Base-by-base conservation (phyloP, 2,888 invertebrate species). In the Aspidiotus destructor region DNA sequence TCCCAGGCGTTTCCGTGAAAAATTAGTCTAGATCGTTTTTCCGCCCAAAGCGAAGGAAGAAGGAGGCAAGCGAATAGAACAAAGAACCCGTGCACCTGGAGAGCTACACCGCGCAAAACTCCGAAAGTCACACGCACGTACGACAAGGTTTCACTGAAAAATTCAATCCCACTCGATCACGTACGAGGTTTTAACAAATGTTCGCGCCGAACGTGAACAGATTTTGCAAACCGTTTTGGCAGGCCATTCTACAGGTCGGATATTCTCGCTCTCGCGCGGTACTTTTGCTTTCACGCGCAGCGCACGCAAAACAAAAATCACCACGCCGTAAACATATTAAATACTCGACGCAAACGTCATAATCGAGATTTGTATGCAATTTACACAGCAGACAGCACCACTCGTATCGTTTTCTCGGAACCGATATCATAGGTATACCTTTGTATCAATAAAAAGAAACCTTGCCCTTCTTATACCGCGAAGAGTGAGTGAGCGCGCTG, bases 161-260 rank as follows among this genome's bases (percentile, higher is more conserved):
- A 55, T 65, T 65, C 65, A 55, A 65, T 42, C 55, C 55, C 28
- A n/a, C 16, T 65, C 41, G 9, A 13, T 11, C 65, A 65, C 65
- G 65, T 65, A 65, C 57, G 57, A 65, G 55, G 65, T 65, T 65
- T 62, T 65, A 58, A 65, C 65, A 65, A 65, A 65, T 57, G 41
- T 65, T 44, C 65, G 65, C 65, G 55, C 42, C n/a, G 44, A 55
- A 65, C 65, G 65, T 65, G 65, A 55, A 15, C 42, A 9, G 57
- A 58, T 13, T 65, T 41, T 57, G 17, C 41, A 42, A 13, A 42
- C 41, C 8, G 10, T 42, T 55, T 65, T 65, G 65, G 65, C 65
- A 65, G 40, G 40, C 16, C 8, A 41, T 10, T 8, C 17, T 11
- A 54, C 54, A 48, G 48, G 11, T n/a, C 48, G 48, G 48, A 11